These are phyloP conservation scores for Grammomys surdaster DNA, from an alignment of 2,113 vertebrate species.

Conservation along the genomic window DNA sequence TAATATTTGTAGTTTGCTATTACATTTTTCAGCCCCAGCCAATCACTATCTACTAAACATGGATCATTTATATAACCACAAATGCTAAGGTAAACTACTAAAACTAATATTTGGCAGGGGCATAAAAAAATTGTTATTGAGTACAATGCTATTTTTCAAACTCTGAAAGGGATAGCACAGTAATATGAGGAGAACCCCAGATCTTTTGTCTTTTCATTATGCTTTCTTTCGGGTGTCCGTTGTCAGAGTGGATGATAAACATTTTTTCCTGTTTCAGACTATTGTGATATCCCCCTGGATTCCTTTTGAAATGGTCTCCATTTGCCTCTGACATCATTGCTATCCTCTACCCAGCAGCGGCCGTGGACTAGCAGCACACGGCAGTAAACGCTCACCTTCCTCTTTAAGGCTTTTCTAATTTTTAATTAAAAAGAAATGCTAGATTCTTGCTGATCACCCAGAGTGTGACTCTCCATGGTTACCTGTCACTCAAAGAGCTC, in stretches of 20 bases:
- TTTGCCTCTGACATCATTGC: conserved; percentile 74
- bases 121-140: neutral
- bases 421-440: conserved; percentile 88
- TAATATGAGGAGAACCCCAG: conserved; percentile 74
- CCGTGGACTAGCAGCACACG: conserved; percentile 81
- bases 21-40: neutral
- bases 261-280: conserved; percentile 41
- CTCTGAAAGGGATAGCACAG: neutral
- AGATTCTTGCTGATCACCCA: conserved; percentile 85
- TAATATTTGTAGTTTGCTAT: neutral
- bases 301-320: conserved; percentile 81
- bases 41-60: neutral
- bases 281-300: conserved; percentile 63
- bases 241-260: conserved; percentile 80
- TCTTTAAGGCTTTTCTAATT: conserved; percentile 87
- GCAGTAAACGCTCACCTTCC: conserved; percentile 82
- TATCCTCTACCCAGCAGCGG: conserved; percentile 79
- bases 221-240: conserved; percentile 70
- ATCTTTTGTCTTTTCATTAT: conserved; percentile 78
- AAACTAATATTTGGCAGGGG: neutral
- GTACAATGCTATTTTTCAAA: neutral
- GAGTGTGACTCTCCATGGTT: conserved; percentile 89
- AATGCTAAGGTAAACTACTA: neutral
- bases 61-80: neutral
- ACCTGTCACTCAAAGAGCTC: conserved; percentile 88